These are phyloP conservation scores for Falcunculus frontatus DNA, from an alignment of 2,113 vertebrate genomes.

Conservation along the genomic window DNA sequence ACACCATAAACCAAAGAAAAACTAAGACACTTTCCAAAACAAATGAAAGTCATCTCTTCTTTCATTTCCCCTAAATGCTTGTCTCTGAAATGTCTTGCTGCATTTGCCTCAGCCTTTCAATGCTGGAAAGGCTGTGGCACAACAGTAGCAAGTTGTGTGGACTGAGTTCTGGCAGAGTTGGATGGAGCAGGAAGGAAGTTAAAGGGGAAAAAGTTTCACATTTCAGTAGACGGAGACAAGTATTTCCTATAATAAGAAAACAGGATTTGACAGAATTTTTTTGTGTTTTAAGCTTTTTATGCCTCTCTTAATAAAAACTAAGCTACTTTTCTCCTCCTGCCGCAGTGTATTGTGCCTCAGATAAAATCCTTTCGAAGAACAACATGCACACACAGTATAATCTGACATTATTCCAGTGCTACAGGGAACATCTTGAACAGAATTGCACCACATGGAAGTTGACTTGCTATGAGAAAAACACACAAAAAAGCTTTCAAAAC, in stretches of 20 bases:
- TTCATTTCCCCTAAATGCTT: background rate
- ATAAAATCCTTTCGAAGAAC: constrained; percentile 4
- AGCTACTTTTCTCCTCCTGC: background rate
- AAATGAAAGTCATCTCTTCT: background rate
- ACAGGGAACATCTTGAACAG: constrained; percentile 41
- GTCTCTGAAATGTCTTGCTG: background rate
- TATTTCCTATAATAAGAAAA: background rate
- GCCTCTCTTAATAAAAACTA: background rate
- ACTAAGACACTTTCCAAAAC: background rate
- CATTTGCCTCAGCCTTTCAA: background rate
- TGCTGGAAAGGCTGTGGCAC: background rate
- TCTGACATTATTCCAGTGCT: constrained; percentile 27
- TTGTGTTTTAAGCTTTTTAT: background rate
- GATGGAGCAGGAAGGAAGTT: background rate
- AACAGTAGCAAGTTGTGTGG: background rate
- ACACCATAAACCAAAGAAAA: background rate
- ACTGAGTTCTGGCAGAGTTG: background rate
- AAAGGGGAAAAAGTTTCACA: background rate
- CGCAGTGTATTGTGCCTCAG: background rate
- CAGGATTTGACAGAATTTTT: background rate
- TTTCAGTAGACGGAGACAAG: background rate
- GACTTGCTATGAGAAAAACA: constrained; percentile 44
- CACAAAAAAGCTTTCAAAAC: constrained; percentile 57
- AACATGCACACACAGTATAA: background rate
- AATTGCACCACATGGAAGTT: constrained; percentile 51